Base-by-base conservation (phyloP, 2,888 invertebrate genomes). In the Blomia tropicalis region DNA sequence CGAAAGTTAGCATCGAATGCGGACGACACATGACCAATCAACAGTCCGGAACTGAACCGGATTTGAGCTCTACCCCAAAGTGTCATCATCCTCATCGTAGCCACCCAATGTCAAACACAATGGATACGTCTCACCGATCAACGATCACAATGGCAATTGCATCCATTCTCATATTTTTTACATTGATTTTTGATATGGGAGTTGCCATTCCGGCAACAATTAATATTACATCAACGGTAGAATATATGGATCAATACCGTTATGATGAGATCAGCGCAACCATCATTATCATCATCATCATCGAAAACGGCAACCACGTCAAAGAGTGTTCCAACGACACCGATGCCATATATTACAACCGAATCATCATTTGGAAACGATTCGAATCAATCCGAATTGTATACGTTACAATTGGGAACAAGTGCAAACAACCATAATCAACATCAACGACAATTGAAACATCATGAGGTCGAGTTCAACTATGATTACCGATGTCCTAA, bases 401-500 rank as follows among this genome's bases (percentile, higher is more conserved):
- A 47, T n/a, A 47, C 51, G 7, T 27, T 47, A n/a, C 51, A 47
- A n/a, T n/a, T 47, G 7, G 51, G 51, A 7, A n/a, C n/a, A n/a
- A n/a, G n/a, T n/a, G n/a, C n/a, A n/a, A n/a, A n/a, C n/a, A n/a
- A n/a, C n/a, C n/a, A n/a, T n/a, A n/a, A n/a, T n/a, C 54, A 54
- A 19, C 56, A 56, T 23, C 29, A 23, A 32, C 17, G 56, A 25
- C 56, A 56, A 19, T 17, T 29, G 25, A 56, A 56, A 56, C 36
- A 27, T 25, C n/a, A 56, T 30, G 54, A 54, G 4, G 31, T 27
- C n/a, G 29, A 56, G 17, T 14, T 56, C 11, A 30, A 29, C 29
- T 58, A 41, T 29, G 36, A 62, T 27, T 29, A 58, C 14, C 43
- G 47, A 43, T 67, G 67, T 27, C 67, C 67, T 2, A 64, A 67